Base-by-base conservation (phyloP, 2,797 vertebrate genomes). In the Neoniphon sammara region DNA sequence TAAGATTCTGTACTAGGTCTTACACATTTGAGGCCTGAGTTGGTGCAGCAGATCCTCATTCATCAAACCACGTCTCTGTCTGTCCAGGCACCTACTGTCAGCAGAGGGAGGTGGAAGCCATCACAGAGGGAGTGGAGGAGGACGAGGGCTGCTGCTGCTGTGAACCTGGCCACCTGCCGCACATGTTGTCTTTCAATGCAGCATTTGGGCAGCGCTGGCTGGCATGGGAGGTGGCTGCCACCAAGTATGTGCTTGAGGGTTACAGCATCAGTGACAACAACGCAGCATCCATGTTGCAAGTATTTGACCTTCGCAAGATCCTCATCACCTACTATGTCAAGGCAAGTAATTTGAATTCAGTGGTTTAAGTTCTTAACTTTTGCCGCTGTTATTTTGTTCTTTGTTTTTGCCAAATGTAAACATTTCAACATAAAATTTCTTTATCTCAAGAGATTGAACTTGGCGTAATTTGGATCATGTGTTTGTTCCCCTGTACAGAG, bases 241-340 rank as follows among this genome's bases (percentile, higher is more conserved):
- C 97, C 23, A 99, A 99, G 78, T 99, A 99, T 1, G 96, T 98
- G 34, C 91, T 99, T 34, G 97, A 99, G 87, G 98, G 98, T 34
- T 99, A 99, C 73, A 99, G 98, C 88, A 99, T 99, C 93, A 99
- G 97, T 0, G 98, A 99, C 91, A 99, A 99, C 88, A 99, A 97
- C 3, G 98, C 98, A 0, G 98, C 97, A 42, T 98, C 98, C 68
- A 99, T 99, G 98, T 93, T 99, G 77, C 98, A 99, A 90, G 97
- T 99, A 25, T 99, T 98, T 25, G 98, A 99, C 89, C 96, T 99
- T 25, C 96, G 98, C 15, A 96, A 97, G 87, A 98, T 99, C 73
- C 97, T 99, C 84, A 98, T 97, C 77, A 99, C 98, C 2, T 99
- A 99, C 66, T 99, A 99, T 2, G 97, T 99, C 78, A 99, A 99